Percentiles rank a stretch among this genome's conserved stretches.
Conservation (phyloP, 2,797 vertebrate genomes). For the Cebuella pygmaea region DNA sequence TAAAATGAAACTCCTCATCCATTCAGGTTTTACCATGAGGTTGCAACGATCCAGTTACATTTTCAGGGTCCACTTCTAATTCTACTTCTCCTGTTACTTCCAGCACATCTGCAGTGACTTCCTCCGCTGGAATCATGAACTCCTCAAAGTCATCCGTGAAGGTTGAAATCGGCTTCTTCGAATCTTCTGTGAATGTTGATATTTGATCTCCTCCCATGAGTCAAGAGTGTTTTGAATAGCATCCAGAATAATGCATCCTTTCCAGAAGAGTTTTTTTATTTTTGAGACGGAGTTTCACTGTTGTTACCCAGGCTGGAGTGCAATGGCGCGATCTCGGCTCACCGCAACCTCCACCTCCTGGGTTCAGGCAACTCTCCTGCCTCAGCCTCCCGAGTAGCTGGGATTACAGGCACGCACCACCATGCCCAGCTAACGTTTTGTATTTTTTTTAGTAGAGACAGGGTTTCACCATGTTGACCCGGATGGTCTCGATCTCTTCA, state of each 20-base stretch:
- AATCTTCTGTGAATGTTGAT: background rate
- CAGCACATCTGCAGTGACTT: background rate
- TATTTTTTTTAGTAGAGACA: too few relatives aligned
- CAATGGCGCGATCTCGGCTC: too few relatives aligned
- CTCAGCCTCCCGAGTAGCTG: too few relatives aligned
- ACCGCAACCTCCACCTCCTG: too few relatives aligned
- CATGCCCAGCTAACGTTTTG: too few relatives aligned
- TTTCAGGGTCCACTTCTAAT: background rate
- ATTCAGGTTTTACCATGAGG: background rate
- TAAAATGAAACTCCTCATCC: background rate
- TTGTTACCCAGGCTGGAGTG: too few relatives aligned
- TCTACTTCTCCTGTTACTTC: background rate
- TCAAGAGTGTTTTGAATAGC: background rate
- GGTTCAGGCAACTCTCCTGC: too few relatives aligned
- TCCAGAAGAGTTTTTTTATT: background rate
- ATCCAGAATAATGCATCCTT: background rate
- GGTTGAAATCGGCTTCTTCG: background rate
- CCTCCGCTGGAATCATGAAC: background rate
- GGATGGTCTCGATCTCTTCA: too few relatives aligned
- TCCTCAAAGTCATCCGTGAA: background rate
- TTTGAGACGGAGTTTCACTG: too few relatives aligned
- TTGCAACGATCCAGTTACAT: background rate
- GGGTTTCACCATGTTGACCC: too few relatives aligned
- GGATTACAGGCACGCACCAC: too few relatives aligned
- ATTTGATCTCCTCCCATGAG: background rate